Base-by-base conservation (phyloP, 1,140 invertebrate genomes). In the Drosophila lini region DNA sequence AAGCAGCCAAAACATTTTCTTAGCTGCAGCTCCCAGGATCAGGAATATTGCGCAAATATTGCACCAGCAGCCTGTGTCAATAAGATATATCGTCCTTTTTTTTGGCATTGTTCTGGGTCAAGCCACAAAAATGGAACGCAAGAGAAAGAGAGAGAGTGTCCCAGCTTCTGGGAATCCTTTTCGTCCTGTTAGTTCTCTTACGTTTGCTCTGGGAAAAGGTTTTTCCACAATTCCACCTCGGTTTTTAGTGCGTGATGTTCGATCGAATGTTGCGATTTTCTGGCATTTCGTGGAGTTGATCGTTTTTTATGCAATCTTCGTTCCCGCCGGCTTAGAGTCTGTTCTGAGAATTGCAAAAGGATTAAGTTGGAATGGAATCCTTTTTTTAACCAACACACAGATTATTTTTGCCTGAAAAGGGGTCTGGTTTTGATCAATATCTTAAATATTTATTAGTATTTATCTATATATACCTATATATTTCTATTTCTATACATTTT, bases 1-100 rank as follows among this genome's bases (percentile, higher is more conserved):
- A 56, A 65, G 38, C 83, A 73, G 79, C 60, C 56, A 80, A 77
- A 88, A 86, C 83, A 88, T 88, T 88, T 86, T 88, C 76, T 80
- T 88, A 82, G 83, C 83, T 88, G 75, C 81, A 44, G 62, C 45
- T 28, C 13, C 52, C 15, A 25, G 53, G 83, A 84, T 83, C 80
- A 78, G 68, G 48, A 78, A 77, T 80, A 83, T 86, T 86, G 83
- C 83, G 83, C 83, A 73, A 80, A 82, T 80, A 88, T 88, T 86
- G 83, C 83, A 78, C 10, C 61, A 41, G 65, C 61, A 41, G 65
- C 22, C 65, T 65, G 61, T 75, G 60, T 76, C 74, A 75, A 76
- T 76, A 65, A 56, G 57, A 78, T 78, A 78, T 61, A 78, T 70
- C 42, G 44, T 74, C 44, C 41, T 62, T 62, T 38, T 47, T n/a